Conservation (phyloP, 64 coral and sea anemone genomes). For the Pocillopora verrucosa region DNA sequence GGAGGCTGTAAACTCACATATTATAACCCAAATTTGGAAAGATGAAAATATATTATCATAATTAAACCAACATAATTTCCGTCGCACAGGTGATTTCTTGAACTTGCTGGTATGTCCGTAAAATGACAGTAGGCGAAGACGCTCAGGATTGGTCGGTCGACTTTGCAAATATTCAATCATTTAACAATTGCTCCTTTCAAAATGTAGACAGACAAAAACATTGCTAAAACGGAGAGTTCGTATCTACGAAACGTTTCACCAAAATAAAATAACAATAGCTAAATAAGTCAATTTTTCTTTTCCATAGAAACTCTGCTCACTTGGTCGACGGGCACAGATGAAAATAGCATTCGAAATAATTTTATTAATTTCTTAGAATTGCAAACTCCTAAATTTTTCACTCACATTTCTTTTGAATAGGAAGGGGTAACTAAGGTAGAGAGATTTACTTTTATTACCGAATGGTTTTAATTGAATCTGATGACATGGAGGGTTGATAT, state of each 20-base stretch:
- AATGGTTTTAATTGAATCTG: too few relatives aligned
- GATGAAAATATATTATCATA: constrained; percentile 65
- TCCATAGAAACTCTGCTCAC: neutral
- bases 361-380: too few relatives aligned
- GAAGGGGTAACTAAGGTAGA: too few relatives aligned
- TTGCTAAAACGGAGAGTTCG: constrained; percentile 67
- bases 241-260: constrained; percentile 53
- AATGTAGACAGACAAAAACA: constrained; percentile 73
- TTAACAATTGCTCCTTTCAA: constrained; percentile 74
- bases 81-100: constrained; percentile 93
- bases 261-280: neutral
- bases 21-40: constrained; percentile 61
- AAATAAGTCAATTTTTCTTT: neutral
- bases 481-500: neutral
- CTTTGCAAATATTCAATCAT: constrained; percentile 87
- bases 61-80: constrained; percentile 65
- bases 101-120: constrained; percentile 78
- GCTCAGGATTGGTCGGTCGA: constrained; percentile 66
- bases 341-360: neutral
- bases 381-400: too few relatives aligned
- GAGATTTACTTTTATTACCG: too few relatives aligned
- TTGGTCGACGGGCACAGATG: neutral
- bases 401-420: too few relatives aligned
- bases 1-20: constrained; percentile 7
- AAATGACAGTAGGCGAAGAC: constrained; percentile 41